Base-by-base conservation (phyloP, 2,113 vertebrate species). In the Channa argus region DNA sequence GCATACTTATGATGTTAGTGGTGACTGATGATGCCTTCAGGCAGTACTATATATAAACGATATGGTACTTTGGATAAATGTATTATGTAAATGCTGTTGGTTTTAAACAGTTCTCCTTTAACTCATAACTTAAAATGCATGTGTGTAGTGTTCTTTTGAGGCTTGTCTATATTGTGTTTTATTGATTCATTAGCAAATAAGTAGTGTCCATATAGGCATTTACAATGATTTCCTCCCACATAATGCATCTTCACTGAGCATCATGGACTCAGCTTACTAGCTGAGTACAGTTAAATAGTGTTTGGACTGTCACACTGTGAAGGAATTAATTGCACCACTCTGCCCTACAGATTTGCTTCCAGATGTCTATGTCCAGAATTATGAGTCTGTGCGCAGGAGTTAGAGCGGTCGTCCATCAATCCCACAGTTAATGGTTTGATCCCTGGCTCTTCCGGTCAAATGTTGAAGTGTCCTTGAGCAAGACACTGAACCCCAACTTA, bases 231-330 rank as follows among this genome's bases (percentile, higher is more conserved):
- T 72, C 43, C 54, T 61, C 4, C 15, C 0, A 24, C 50, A 59
- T 61, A 14, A 36, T 67, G 38, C 51, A 13, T 38, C 12, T 41
- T 41, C 41, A 3, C 39, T 50, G 15, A 14, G 55, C 71, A 38
- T 53, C 61, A 13, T 39, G 41, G 24, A 24, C 24, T 24, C 24
- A 24, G 24, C 52, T 14, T 44, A n/a, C 41, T 15, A 63, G 69
- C 70, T 37, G 24, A 76, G 52, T 54, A 62, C 8, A 52, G 54
- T n/a, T 47, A 15, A 14, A 24, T 47, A 70, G 38, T 50, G 15
- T 77, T 72, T 50, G 63, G n/a, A 43, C n/a, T 63, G 59, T 69
- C 53, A 54, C 37, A 44, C 46, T 60, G 51, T 68, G 63, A 52
- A 67, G 41, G 53, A 62, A 79, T 83, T 52, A 7, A 36, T 11